Evolutionary conservation across 2,797 vertebrate species (phyloP), one percentile per base, ranked within the genome.

Genomic region (Myripristis jacobus): DNA sequence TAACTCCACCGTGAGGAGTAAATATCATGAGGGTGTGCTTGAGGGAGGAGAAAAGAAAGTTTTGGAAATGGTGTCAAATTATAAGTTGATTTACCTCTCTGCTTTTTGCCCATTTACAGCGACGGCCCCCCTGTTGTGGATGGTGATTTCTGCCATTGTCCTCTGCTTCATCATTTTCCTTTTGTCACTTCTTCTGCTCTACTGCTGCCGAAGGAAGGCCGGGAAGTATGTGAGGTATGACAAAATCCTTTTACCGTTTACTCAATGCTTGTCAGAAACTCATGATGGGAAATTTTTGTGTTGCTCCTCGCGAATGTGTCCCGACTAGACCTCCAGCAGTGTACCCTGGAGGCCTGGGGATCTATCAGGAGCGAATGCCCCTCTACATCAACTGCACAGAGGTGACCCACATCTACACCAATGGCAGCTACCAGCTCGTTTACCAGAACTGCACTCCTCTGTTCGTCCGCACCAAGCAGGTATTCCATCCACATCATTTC

Each of bases 381-480:
- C 89, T 94, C 47, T 95, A 95, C 65, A 92, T 94, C 29, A 95
- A 95, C 86, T 94, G 93, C 81, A 91, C 91, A 8, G 93, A 94
- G 76, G 94, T 94, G n/a, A 93, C 92, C 31, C 81, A 94, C 70
- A 71, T 94, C 80, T 95, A 95, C 83, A 92, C 87, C 65, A 95
- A 95, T 13, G 94, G 94, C 67, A 94, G 93, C 87, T 95, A 94
- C 81, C 94, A 95, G 50, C 90, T 94, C 9, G 83, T 95, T 1
- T 95, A 95, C 79, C 93, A 95, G 88, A 95, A 95, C 85, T 90
- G 88, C 73, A 95, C 94, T 0, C 94, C 94, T 25, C 57, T 84
- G 43, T 95, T 94, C 73, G 90, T 94, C 31, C 91, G 60, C 8
- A 87, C 66, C 22, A 91, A 90, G 72, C 93, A 93, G 88, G 92